Percentiles rank a stretch among this genome's conserved stretches.
These are phyloP conservation scores for Callospermophilus lateralis DNA, from an alignment of 2,113 vertebrate genomes.

Conservation along the genomic window DNA sequence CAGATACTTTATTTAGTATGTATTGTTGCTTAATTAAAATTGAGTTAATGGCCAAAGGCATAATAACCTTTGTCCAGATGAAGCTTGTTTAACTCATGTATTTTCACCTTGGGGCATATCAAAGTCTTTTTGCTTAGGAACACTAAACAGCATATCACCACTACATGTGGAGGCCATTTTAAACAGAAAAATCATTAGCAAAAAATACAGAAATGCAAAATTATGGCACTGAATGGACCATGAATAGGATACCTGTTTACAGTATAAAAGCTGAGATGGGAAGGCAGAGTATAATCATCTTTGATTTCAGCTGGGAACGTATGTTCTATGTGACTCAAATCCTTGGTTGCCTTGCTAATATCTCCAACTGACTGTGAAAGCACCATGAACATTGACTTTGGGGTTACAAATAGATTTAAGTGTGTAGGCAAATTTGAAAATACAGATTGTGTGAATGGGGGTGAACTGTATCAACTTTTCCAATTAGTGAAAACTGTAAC, in stretches of 20 bases:
- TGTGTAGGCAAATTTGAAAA: neutral
- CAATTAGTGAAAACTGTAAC: neutral
- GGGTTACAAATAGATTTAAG: constrained; percentile 34
- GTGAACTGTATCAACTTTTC: neutral
- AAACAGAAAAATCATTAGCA: neutral
- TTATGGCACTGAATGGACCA: neutral
- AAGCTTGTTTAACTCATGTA: neutral
- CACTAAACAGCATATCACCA: neutral
- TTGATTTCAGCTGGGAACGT: neutral
- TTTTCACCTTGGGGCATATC: neutral
- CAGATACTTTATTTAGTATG: neutral
- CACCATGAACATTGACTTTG: neutral
- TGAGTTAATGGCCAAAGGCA: neutral
- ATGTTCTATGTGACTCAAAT: neutral
- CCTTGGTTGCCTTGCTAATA: neutral
- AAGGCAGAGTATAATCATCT: neutral
- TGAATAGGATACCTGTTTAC: too few species aligned
- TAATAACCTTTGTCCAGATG: neutral
- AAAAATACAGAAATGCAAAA: neutral
- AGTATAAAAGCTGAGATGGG: neutral
- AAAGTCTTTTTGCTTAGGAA: neutral
- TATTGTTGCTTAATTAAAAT: constrained; percentile 16
- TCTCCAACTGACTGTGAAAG: neutral
- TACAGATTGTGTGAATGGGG: neutral
- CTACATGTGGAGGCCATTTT: neutral